Evolutionary conservation across 2,888 invertebrate species (phyloP).

Genomic region (Phalera bucephala): DNA sequence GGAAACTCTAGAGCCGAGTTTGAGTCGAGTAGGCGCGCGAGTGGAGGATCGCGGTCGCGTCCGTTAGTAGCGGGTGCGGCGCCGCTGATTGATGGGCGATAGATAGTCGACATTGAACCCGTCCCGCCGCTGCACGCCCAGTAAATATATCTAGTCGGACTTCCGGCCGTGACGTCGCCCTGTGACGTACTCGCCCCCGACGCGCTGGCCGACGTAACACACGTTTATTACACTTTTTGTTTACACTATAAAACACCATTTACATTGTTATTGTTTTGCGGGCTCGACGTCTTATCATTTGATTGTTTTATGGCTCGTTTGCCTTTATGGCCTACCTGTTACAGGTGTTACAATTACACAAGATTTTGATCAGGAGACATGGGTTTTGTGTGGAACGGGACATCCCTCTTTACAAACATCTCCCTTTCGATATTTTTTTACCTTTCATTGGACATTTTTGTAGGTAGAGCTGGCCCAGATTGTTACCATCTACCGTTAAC

Average conservation of each 20-base stretch:
- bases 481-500: too few relatives aligned
- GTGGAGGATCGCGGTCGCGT: conserved; percentile 21
- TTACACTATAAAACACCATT: conserved; percentile 78
- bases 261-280: conserved; percentile 73
- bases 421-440: too few relatives aligned
- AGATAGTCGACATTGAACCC: conserved; percentile 81
- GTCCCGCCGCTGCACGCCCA: conserved; percentile 50
- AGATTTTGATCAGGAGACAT: not conserved
- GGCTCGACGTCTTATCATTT: conserved; percentile 75
- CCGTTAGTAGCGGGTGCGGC: conserved; percentile 28
- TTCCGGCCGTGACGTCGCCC: conserved; percentile 68
- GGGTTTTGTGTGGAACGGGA: not conserved
- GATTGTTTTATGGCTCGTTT: conserved; percentile 65
- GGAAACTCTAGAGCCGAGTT: conserved; percentile 30
- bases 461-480: too few relatives aligned
- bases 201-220: conserved; percentile 70
- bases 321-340: conserved; percentile 48
- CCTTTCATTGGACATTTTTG: too few relatives aligned
- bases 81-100: conserved; percentile 77
- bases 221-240: conserved; percentile 71
- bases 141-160: conserved; percentile 75
- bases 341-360: conserved; percentile 5
- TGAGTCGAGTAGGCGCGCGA: conserved; percentile 28
- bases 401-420: too few relatives aligned
- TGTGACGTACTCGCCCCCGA: conserved; percentile 34